Conservation (phyloP, 2,888 invertebrate genomes). For the Encarsia formosa region DNA sequence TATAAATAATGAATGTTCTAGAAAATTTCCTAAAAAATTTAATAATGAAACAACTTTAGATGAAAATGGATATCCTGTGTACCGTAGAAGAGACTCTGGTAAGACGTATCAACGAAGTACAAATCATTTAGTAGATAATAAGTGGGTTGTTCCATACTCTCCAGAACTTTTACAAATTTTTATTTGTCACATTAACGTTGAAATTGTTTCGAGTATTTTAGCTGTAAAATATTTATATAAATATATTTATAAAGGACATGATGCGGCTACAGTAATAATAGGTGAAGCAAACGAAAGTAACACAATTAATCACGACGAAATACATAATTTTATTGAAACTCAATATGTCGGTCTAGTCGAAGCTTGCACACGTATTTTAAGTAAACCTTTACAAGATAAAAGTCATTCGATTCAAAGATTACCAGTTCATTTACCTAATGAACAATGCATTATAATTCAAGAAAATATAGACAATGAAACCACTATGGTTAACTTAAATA, state of each 20-base stretch:
- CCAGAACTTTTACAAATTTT: slow-evolving; percentile 27
- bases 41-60: background rate
- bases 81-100: slow-evolving; percentile 13
- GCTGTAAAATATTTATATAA: slow-evolving; percentile 38
- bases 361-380: slow-evolving; percentile 27
- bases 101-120: slow-evolving; percentile 22
- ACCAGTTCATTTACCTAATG: slow-evolving; percentile 27
- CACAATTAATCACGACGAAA: too few relatives aligned
- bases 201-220: too few relatives aligned
- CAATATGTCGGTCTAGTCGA: slow-evolving; percentile 31
- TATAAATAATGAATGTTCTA: slow-evolving; percentile 11
- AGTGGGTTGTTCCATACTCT: slow-evolving; percentile 40
- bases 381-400: slow-evolving; percentile 30
- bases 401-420: slow-evolving; percentile 25
- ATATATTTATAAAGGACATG: slow-evolving; percentile 36
- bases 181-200: slow-evolving; percentile 38
- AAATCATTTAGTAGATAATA: slow-evolving; percentile 36
- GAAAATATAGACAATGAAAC: background rate
- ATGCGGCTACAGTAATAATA: slow-evolving; percentile 28
- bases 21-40: background rate
- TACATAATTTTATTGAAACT: slow-evolving; percentile 27
- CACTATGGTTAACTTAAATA: background rate
- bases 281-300: slow-evolving; percentile 5
- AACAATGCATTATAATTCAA: slow-evolving; percentile 17
- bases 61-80: background rate